Evolutionary conservation across 2,113 vertebrate species (phyloP), one percentile per base, ranked within the genome.

Genomic region (Balaenoptera acutorostrata): DNA sequence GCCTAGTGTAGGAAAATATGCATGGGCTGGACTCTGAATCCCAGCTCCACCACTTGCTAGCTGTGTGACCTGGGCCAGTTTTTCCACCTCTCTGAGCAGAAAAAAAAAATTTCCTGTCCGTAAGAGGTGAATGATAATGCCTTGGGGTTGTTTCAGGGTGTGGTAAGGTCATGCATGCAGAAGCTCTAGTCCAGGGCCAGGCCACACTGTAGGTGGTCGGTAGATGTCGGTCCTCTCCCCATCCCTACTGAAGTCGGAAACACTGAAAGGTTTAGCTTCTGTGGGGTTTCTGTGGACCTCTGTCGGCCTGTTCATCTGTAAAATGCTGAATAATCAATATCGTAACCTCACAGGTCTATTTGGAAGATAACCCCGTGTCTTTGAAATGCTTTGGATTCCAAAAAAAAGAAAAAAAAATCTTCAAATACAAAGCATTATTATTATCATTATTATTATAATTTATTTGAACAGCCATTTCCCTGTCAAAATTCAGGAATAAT

Each of bases 381-480:
- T 96, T 97, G 80, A 97, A 97, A 97, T 97, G 96, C 96, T 97
- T 97, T 98, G 95, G 95, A 97, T 95, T 96, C 90, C 96, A 97
- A 96, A 95, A 91, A 88, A 41, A 29, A 36, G 36, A 36, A 39
- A 41, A 66, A 94, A 49, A 89, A 92, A 93, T 77, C 84, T 97
- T 97, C 97, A 98, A 90, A 98, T 97, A 97, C 97, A 97, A 97
- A 98, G 96, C 96, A 98, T 96, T 97, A 97, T 96, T 88, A 96
- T 84, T 98, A 93, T 81, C 92, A 97, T 96, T 97, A 98, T 96
- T 97, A 98, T 97, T 97, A 98, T 97, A 97, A 97, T 98, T 97
- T 98, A 98, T 97, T 98, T 98, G 97, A 98, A 98, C 97, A 98
- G 98, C 98, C 98, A 98, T 98, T 97, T 98, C 98, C 98, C 97